Evolutionary conservation across 2,797 vertebrate genomes (phyloP), one percentile per base, ranked within the genome.

Genomic region (Pseudopleuronectes americanus): DNA sequence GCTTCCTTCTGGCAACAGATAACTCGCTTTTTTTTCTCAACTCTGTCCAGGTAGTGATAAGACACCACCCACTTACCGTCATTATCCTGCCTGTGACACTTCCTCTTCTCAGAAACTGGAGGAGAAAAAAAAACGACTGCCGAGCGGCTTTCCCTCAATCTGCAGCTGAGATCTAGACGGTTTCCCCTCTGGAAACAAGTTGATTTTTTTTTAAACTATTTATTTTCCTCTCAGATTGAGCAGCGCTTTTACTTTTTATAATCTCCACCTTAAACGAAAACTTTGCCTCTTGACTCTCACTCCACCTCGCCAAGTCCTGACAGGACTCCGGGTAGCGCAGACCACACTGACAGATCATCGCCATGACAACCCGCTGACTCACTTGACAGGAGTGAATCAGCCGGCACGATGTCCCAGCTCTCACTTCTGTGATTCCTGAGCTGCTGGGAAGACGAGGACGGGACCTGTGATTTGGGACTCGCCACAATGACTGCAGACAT

Each of bases 401-500:
- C 78, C 52, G 67, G 69, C 87, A 6, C 38, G 16, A 65, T 49
- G 76, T 77, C 84, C 69, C 76, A 5, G 9, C 79, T 86, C 77
- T 62, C 71, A 19, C 72, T 68, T 19, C 45, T 68, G 61, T 74
- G 86, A 80, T 80, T 62, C 21, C 71, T 59, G 70, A 3, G 36
- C 84, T 92, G 85, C 88, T 89, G 90, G 92, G 89, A 92, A 91
- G 85, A 33, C 60, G 22, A 79, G 73, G 84, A 79, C 13, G 21
- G 77, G 84, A 77, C 72, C 77, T 70, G 66, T 74, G 76, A 82
- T 82, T 76, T 79, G 58, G 83, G 83, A 89, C 77, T 77, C 83
- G 54, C 90, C 90, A 83, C 87, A 90, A 90, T 92, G 91, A 92
- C 89, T 87, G 56, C 75, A 86, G 81, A 71, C 78, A 89, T 93